These are phyloP conservation scores for Gnathonemus echidnorhynchus DNA, from an alignment of 2,113 vertebrate genomes.

Conservation along the genomic window DNA sequence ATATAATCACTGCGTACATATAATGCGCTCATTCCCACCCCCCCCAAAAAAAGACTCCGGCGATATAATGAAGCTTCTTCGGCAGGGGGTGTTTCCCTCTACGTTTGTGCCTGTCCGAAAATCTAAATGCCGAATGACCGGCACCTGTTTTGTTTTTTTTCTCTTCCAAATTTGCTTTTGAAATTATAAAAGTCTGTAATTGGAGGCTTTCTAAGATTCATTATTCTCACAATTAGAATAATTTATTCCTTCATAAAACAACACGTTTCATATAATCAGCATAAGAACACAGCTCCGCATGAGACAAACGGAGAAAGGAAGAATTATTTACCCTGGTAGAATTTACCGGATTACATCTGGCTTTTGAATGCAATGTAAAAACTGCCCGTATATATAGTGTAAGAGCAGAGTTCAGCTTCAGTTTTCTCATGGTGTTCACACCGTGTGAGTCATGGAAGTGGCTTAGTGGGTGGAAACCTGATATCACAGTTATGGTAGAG, in stretches of 20 bases:
- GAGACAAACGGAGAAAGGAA: not conserved
- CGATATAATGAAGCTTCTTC: not conserved
- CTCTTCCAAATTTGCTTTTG: not conserved
- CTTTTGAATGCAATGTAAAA: conserved; percentile 3
- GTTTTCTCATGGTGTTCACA: conserved; percentile 15
- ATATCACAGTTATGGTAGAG: conserved; percentile 14
- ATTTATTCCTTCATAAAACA: conserved; percentile 3
- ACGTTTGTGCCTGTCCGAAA: not conserved
- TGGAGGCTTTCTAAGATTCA: not conserved
- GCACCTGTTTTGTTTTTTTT: not conserved
- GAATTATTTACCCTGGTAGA: not conserved
- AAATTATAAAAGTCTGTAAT: not conserved
- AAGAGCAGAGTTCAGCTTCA: conserved; percentile 5
- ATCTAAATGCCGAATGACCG: not conserved
- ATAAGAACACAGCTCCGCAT: conserved; percentile 2
- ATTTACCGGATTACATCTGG: not conserved
- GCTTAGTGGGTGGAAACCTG: conserved; percentile 15
- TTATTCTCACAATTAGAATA: conserved; percentile 6
- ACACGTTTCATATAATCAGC: conserved; percentile 1
- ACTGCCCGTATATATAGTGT: not conserved
- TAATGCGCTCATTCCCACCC: not conserved
- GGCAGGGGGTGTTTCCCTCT: not conserved
- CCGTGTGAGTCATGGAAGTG: conserved; percentile 5
- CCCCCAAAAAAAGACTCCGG: not conserved
- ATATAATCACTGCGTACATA: not conserved